Base-by-base conservation (phyloP, 2,888 invertebrate species). In the Drosophila putrida region DNA sequence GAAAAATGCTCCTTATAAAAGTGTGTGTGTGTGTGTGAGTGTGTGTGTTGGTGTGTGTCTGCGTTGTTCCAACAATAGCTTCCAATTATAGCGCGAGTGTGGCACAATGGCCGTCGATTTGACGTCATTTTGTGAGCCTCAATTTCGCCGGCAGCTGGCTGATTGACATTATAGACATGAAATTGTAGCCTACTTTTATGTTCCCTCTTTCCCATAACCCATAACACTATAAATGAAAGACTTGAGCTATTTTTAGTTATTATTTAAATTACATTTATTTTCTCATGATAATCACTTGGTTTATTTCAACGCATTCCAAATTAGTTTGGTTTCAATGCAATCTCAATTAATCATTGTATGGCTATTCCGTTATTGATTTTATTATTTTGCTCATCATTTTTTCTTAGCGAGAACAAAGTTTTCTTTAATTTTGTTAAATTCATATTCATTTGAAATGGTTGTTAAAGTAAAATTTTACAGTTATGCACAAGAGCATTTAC, bases 201-300 rank as follows among this genome's bases (percentile, higher is more conserved):
- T 39, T 6, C 15, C 4, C 15, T 0, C 13, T 6, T 6, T 5
- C 11, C 3, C 13, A 8, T 9, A 9, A 11, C n/a, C 44, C 46
- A 11, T 2, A 6, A 4, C 10, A 0, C 4, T 35, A 0, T 8
- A 10, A 44, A 27, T 61, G 20, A 57, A 15, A 60, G 49, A 25
- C 33, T 39, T 58, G 41, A 6, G 13, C 11, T 20, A 47, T 55
- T 59, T 61, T 51, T 68, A 73, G 81, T 88, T 87, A 78, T 78
- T 88, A 79, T 89, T 87, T 88, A 82, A 89, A 85, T 89, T 89
- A 85, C 84, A 85, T 85, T 89, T 85, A 85, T 88, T 84, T 82
- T 87, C 75, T 79, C 74, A 87, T 89, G 88, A 89, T 89, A 85
- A 89, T 85, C 84, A 85, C 84, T 89, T 71, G 82, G 71, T 75